Evolutionary conservation across 2,113 vertebrate species (phyloP).

Genomic region (Charina bottae): DNA sequence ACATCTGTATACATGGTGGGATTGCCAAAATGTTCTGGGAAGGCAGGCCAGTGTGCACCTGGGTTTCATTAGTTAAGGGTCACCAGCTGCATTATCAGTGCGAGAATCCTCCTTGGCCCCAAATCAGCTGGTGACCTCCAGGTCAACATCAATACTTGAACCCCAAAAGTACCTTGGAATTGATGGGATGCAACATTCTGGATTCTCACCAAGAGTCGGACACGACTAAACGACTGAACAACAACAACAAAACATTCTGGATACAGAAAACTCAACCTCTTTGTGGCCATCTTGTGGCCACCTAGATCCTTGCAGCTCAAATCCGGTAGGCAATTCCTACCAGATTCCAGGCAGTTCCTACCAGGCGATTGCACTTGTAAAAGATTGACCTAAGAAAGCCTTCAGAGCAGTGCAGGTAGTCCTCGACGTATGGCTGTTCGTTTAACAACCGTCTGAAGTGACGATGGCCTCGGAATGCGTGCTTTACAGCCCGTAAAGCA

Average conservation of each 20-base stretch:
- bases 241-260: neutral
- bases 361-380: neutral
- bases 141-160: neutral
- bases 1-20: neutral
- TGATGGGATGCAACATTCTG: neutral
- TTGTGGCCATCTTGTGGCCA: neutral
- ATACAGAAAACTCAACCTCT: neutral
- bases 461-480: too few species aligned
- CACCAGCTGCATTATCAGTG: neutral
- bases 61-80: neutral
- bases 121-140: neutral
- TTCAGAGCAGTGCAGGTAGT: neutral
- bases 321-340: neutral
- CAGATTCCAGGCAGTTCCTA: too few species aligned
- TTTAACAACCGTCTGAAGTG: too few species aligned
- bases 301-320: neutral
- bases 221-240: too few species aligned
- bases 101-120: neutral
- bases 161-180: neutral
- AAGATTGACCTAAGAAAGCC: neutral
- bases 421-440: too few species aligned
- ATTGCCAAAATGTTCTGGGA: neutral
- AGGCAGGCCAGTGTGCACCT: neutral
- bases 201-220: too few species aligned
- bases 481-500: too few species aligned